Conservation (phyloP, 2,797 vertebrate genomes). For the Champsocephalus gunnari region DNA sequence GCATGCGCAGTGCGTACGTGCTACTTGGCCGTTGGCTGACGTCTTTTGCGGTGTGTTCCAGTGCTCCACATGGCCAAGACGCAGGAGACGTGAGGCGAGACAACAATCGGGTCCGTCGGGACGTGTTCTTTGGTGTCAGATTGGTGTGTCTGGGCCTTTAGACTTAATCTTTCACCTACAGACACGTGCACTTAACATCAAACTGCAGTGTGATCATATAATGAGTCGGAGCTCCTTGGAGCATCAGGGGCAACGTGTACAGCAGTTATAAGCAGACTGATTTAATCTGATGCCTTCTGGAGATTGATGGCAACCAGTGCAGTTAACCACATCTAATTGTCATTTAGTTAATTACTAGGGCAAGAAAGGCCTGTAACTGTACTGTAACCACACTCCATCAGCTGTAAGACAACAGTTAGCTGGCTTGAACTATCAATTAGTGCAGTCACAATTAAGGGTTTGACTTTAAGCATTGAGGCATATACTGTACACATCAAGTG, state of each 20-base stretch:
- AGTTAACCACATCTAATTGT: constrained; percentile 68
- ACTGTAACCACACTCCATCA: constrained; percentile 39
- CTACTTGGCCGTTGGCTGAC: too few relatives aligned
- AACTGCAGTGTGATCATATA: constrained; percentile 25
- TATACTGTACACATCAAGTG: constrained; percentile 12
- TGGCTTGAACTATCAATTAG: constrained; percentile 27
- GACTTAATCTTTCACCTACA: constrained; percentile 3
- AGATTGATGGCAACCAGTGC: constrained; percentile 70
- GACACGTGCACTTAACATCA: constrained; percentile 20
- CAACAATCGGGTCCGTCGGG: too few relatives aligned
- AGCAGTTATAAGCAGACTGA: constrained; percentile 51
- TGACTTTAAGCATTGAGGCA: constrained; percentile 39
- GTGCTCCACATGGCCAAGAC: too few relatives aligned
- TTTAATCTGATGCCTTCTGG: constrained; percentile 64
- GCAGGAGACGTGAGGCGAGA: too few relatives aligned
- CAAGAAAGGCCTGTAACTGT: constrained; percentile 45
- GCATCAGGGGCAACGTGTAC: constrained; percentile 39
- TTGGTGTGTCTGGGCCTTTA: too few relatives aligned
- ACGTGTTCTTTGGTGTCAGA: too few relatives aligned
- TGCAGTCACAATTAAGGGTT: constrained; percentile 35
- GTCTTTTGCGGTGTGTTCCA: too few relatives aligned
- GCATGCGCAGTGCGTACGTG: too few relatives aligned
- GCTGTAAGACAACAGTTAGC: constrained; percentile 39
- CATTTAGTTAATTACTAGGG: constrained; percentile 70
- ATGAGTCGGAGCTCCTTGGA: constrained; percentile 35